These are phyloP conservation scores for Anisognathus igniventris DNA, from an alignment of 2,797 vertebrate genomes.

Conservation along the genomic window DNA sequence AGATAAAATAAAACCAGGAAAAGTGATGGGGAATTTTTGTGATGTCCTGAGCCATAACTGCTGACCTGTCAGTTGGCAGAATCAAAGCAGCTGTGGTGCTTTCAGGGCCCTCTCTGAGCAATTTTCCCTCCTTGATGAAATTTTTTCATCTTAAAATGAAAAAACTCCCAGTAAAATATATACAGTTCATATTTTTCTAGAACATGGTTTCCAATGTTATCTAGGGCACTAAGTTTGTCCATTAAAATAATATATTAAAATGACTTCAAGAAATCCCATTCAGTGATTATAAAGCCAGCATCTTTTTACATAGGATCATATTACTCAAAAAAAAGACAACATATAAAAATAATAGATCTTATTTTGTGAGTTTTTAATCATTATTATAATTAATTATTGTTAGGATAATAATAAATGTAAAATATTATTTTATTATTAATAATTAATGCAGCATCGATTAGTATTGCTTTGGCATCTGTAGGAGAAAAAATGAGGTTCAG, in stretches of 20 bases:
- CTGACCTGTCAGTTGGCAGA: background rate
- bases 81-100: background rate
- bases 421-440: too few relatives aligned
- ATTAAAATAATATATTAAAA: background rate
- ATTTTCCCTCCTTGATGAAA: background rate
- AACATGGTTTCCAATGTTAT: background rate
- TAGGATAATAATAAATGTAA: accelerated
- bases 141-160: background rate
- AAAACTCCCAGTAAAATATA: background rate
- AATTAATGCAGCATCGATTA: background rate
- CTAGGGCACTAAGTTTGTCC: background rate
- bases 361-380: background rate
- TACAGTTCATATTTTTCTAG: background rate
- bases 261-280: background rate
- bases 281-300: background rate
- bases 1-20: background rate
- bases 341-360: background rate
- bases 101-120: background rate
- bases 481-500: background rate
- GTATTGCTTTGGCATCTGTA: background rate
- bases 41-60: background rate
- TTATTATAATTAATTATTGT: background rate
- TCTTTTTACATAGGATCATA: background rate
- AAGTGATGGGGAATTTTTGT: background rate
- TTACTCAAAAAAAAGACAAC: background rate